phyloP scores from a whole-genome alignment of 1,140 invertebrate species.

The Meteorus sp. region DNA sequence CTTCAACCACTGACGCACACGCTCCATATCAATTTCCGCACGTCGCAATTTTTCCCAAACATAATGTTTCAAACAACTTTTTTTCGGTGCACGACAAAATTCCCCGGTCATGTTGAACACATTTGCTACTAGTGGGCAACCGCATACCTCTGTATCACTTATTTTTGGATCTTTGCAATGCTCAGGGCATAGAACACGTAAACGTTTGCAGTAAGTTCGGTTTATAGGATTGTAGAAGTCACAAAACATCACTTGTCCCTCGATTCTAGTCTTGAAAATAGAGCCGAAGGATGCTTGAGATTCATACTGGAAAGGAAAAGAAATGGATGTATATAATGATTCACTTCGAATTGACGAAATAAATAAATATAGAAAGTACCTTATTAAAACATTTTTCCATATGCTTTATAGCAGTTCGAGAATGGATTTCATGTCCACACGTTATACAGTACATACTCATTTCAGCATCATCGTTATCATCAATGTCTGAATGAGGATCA shows the following conservation, averaged over 20 bases:
- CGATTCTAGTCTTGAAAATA: slow-evolving; percentile 90
- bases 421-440: slow-evolving; percentile 92
- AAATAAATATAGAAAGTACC: slow-evolving; percentile 47
- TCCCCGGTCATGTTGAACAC: slow-evolving; percentile 79
- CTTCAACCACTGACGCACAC: slow-evolving; percentile 85
- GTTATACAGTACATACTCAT: slow-evolving; percentile 94
- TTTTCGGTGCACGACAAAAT: slow-evolving; percentile 86
- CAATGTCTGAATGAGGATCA: slow-evolving; percentile 64
- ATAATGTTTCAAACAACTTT: slow-evolving; percentile 89
- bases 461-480: slow-evolving; percentile 78
- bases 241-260: slow-evolving; percentile 96
- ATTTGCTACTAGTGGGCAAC: slow-evolving; percentile 84
- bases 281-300: slow-evolving; percentile 96
- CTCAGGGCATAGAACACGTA: slow-evolving; percentile 95
- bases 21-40: slow-evolving; percentile 82
- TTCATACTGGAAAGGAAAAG: slow-evolving; percentile 73
- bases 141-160: slow-evolving; percentile 82
- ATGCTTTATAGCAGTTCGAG: slow-evolving; percentile 85
- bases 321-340: slow-evolving; percentile 5
- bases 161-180: slow-evolving; percentile 97
- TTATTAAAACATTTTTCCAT: slow-evolving; percentile 97
- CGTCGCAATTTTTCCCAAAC: slow-evolving; percentile 94
- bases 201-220: slow-evolving; percentile 92
- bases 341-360: background rate
- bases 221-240: slow-evolving; percentile 92